Evolutionary conservation across 1,140 invertebrate species (phyloP), one percentile per base, ranked within the genome.

Genomic region (Drosophila prosaltans): DNA sequence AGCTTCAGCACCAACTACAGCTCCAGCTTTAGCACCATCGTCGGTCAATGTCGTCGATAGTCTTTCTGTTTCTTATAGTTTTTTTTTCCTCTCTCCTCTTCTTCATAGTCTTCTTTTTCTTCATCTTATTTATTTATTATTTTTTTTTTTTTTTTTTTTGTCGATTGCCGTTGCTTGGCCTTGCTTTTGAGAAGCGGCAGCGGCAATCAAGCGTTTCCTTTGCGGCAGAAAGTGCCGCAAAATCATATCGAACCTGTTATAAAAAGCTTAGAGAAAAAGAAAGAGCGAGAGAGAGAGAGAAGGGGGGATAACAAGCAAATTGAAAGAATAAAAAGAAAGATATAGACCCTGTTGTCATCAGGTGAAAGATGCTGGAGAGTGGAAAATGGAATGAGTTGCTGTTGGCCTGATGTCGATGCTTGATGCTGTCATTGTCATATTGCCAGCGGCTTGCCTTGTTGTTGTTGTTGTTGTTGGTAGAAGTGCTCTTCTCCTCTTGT

Each of bases 181-280:
- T 86, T 86, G 82, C 83, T 85, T 85, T 79, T 51, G 60, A 76
- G 54, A 57, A 28, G 36, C n/a, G 24, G 40, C 41, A 88, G 45
- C 45, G 45, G 83, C 83, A 86, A 85, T 85, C 75, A 81, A 88
- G 83, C 83, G 70, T 88, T 86, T 86, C 80, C 83, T 88, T 88
- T 67, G 74, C 71, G 72, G 81, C 76, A 76, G 30, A 88, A 88
- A 88, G 75, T 88, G 83, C 83, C 83, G 83, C 83, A 88, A 88
- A 88, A 88, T 88, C 84, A 74, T 77, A 83, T 88, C 76, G 83
- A 86, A 86, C 83, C 83, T 88, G 83, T 88, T 86, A 88, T 86
- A 80, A 59, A 48, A 54, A 63, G 72, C 73, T 60, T 32, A 67
- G 61, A 43, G 68, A 6, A 36, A 39, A 30, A 30, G 21, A 63